A percentile compares a stretch with the other conserved stretches of the same genome.
phyloP scores from a whole-genome alignment of 2,113 vertebrate species.

The Ia io region DNA sequence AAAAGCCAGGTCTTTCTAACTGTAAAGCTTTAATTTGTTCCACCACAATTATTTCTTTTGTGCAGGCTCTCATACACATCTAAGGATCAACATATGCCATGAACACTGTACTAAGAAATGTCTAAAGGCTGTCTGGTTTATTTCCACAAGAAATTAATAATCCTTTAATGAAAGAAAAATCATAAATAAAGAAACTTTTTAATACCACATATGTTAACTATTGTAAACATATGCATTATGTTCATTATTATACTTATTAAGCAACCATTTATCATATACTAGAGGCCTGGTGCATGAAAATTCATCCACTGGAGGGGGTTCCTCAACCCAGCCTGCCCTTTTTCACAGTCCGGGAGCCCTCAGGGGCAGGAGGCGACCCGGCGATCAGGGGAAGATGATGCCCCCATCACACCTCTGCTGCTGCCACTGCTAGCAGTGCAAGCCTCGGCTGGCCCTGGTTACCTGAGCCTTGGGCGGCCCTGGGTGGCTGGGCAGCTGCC shows the following conservation, averaged over 20 bases:
- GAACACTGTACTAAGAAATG: not conserved
- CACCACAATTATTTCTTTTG: not conserved
- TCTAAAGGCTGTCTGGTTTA: not conserved
- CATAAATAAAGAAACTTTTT: not conserved
- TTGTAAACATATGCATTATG: not conserved
- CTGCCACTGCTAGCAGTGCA: too few species aligned
- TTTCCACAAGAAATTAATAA: not conserved
- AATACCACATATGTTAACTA: not conserved
- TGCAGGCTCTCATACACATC: not conserved
- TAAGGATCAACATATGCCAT: not conserved
- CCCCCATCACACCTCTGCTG: too few species aligned
- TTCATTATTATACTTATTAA: not conserved
- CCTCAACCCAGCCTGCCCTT: too few species aligned
- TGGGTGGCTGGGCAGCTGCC: too few species aligned
- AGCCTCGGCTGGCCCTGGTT: too few species aligned
- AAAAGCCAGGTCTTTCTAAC: not conserved
- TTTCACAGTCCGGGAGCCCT: too few species aligned
- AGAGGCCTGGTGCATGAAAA: too few species aligned
- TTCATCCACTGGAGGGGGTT: too few species aligned
- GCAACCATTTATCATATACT: not conserved
- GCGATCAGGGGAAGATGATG: too few species aligned
- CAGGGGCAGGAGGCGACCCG: too few species aligned
- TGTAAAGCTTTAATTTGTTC: not conserved
- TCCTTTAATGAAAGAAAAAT: not conserved
- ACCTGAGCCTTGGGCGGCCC: too few species aligned